Conservation (phyloP, 2,797 vertebrate species). For the Gastrophryne carolinensis region DNA sequence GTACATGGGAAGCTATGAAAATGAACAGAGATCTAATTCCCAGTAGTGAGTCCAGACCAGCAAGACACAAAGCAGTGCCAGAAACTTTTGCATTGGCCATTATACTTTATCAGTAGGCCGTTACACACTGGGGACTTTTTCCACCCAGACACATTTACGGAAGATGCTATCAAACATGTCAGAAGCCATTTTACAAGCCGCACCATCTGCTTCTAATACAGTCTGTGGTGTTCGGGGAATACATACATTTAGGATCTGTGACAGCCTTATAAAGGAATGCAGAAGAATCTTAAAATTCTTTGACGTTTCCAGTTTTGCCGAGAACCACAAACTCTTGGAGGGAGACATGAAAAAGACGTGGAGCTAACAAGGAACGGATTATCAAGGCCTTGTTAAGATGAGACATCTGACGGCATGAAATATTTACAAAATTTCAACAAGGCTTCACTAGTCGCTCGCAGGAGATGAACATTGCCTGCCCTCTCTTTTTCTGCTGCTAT, state of each 20-base stretch:
- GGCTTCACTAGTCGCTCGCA: conserved; percentile 23
- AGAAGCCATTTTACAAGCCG: conserved; percentile 14
- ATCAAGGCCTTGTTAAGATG: conserved; percentile 25
- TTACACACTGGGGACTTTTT: background rate
- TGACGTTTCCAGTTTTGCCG: conserved; percentile 44
- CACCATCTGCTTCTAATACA: conserved; percentile 40
- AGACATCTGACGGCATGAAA: conserved; percentile 39
- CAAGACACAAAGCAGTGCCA: background rate
- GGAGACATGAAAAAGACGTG: conserved; percentile 27
- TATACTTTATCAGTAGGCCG: background rate
- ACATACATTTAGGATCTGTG: conserved; percentile 16
- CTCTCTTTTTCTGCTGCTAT: conserved; percentile 18
- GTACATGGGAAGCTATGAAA: background rate
- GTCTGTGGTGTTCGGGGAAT: conserved; percentile 27
- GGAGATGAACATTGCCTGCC: conserved; percentile 10
- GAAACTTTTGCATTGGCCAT: background rate
- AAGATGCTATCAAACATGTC: conserved; percentile 41
- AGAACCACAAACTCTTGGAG: conserved; percentile 25
- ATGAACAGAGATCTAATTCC: background rate
- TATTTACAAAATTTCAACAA: conserved; percentile 38
- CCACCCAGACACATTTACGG: conserved; percentile 1
- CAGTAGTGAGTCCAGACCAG: background rate
- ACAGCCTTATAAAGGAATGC: conserved; percentile 8
- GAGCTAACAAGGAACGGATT: conserved; percentile 40
- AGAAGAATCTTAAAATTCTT: conserved; percentile 21